Conservation (phyloP, 2,888 invertebrate genomes). For the Apodemia hepburni region DNA sequence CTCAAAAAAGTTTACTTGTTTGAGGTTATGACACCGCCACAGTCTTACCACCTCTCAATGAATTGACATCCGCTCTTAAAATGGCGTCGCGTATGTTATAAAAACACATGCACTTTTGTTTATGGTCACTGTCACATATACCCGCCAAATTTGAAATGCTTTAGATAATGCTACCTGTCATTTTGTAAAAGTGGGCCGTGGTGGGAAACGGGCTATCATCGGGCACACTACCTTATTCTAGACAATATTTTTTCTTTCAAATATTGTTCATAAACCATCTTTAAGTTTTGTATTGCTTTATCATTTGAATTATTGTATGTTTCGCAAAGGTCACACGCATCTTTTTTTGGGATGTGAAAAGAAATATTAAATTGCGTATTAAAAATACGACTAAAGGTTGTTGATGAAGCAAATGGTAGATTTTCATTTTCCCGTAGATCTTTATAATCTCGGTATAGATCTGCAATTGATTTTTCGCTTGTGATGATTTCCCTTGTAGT, state of each 20-base stretch:
- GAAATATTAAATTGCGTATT: slow-evolving; percentile 34
- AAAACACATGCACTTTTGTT: too few relatives aligned
- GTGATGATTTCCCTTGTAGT: slow-evolving; percentile 30
- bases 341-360: slow-evolving; percentile 35
- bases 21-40: too few relatives aligned
- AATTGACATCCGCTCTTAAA: too few relatives aligned
- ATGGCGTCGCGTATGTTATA: too few relatives aligned
- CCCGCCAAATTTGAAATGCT: too few relatives aligned
- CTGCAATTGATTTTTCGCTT: slow-evolving; percentile 34
- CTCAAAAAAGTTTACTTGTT: too few relatives aligned
- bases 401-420: slow-evolving; percentile 24
- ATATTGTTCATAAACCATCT: slow-evolving; percentile 13
- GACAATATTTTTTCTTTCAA: slow-evolving; percentile 17
- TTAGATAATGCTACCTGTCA: too few relatives aligned
- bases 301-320: slow-evolving; percentile 13
- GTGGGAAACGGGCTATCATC: too few relatives aligned
- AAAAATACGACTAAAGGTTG: slow-evolving; percentile 34
- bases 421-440: slow-evolving; percentile 23
- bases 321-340: slow-evolving; percentile 34
- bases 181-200: too few relatives aligned
- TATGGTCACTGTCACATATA: too few relatives aligned
- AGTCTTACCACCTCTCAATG: too few relatives aligned
- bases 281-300: not conserved
- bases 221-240: not conserved
- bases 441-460: slow-evolving; percentile 34